Base-by-base conservation (phyloP, 2,113 vertebrate species). In the Deroptyus accipitrinus region DNA sequence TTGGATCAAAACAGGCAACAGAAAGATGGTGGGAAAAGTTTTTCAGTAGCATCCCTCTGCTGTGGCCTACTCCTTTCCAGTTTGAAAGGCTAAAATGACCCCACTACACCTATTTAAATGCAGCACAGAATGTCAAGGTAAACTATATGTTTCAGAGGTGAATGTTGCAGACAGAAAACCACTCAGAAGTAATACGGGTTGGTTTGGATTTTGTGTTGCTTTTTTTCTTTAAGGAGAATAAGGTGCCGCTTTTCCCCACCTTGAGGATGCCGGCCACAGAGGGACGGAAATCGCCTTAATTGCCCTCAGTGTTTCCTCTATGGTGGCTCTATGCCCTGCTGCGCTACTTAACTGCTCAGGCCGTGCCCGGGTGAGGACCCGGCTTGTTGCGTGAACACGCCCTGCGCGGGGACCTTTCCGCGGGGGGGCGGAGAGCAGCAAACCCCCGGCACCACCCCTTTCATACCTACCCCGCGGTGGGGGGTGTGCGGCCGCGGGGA, bases 401-500 rank as follows among this genome's bases (percentile, higher is more conserved):
- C n/a, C 75, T 51, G 55, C 6, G 33, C 27, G 48, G 75, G 41
- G 22, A 10, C 4, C 48, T 20, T 23, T 22, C 66, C 7, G 25
- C 24, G 62, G 7, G 39, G 51, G 13, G 9, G 13, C 37, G 37
- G 57, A 35, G 51, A 73, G 37, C 27, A 96, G 95, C 94, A 72
- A 94, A 81, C 96, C 88, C 94, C 96, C 96, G 96, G 96, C 96
- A 94, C 44, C 55, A 9, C 55, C 55, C 55, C 33, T 57, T 57
- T 8, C 20, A 33, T 6, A 4, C 9, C 15, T 31, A 6, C 35
- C 41, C 41, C 39, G 4, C 35, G 10, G 24, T 11, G 15, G 31
- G 19, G 19, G 18, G 24, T 72, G 92, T 96, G 94, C 97, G 90
- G 95, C 96, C 97, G 97, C 95, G 96, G 94, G 97, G 44, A 80